Evolutionary conservation across 2,888 invertebrate genomes (phyloP).

Genomic region (Sesia bembeciformis): DNA sequence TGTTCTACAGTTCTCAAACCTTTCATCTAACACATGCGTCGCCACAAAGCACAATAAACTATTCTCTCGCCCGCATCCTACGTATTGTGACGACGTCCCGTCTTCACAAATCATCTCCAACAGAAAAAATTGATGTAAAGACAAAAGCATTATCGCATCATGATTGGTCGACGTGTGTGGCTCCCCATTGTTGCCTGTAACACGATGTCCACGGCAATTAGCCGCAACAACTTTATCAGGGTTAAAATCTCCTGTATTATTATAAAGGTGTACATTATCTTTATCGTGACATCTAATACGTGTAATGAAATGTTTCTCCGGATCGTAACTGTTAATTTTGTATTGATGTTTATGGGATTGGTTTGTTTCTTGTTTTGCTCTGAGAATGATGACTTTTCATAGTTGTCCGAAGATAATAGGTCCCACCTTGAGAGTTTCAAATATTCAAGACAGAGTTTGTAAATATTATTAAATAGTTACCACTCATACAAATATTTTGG

Average conservation of each 20-base stretch:
- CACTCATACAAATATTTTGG: no score
- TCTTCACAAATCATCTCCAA: constrained; percentile 63
- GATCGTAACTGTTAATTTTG: constrained; percentile 5
- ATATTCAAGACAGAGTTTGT: no score
- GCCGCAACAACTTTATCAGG: constrained; percentile 39
- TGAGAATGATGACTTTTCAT: no score
- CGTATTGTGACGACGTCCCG: constrained; percentile 60
- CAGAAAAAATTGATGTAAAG: constrained; percentile 51
- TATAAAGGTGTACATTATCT: constrained; percentile 17
- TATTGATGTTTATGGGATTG: not conserved
- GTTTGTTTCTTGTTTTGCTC: not conserved
- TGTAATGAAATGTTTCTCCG: constrained; percentile 6
- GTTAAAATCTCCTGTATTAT: constrained; percentile 4
- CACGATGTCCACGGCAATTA: constrained; percentile 35
- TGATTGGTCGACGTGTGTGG: constrained; percentile 64
- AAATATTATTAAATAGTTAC: no score
- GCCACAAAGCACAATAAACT: constrained; percentile 56
- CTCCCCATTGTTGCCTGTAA: constrained; percentile 30
- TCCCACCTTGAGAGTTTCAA: no score
- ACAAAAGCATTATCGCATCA: constrained; percentile 50
- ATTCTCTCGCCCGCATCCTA: constrained; percentile 68
- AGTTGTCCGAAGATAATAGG: no score
- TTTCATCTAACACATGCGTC: constrained; percentile 24
- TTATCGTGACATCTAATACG: constrained; percentile 20
- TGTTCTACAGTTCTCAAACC: constrained; percentile 1